Evolutionary conservation across 2,888 invertebrate species (phyloP).

Genomic region (Hirtodrosophila cameraria): DNA sequence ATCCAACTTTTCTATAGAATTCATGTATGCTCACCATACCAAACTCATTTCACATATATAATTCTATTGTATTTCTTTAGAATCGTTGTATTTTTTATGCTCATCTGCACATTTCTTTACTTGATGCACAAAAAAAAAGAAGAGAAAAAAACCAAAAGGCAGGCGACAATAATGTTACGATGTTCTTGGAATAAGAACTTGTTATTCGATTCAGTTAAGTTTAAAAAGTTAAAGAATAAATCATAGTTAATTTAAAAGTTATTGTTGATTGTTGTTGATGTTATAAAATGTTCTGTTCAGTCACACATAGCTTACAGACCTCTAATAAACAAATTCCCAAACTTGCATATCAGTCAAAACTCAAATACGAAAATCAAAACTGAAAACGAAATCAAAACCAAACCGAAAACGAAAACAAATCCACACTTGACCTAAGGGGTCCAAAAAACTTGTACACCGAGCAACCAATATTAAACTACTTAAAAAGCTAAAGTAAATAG

Average conservation of each 20-base stretch:
- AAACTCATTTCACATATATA: slow-evolving; percentile 5
- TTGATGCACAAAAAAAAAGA: slow-evolving; percentile 34
- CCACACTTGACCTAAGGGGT: slow-evolving; percentile 55
- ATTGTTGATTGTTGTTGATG: slow-evolving; percentile 66
- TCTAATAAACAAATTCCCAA: slow-evolving; percentile 1
- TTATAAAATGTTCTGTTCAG: slow-evolving; percentile 26
- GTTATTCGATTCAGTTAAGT: slow-evolving; percentile 59
- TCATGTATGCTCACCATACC: slow-evolving; percentile 13
- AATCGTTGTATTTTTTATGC: slow-evolving; percentile 34
- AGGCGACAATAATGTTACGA: slow-evolving; percentile 72
- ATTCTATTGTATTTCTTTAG: too few relatives aligned
- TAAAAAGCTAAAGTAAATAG: slow-evolving; percentile 38
- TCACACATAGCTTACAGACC: slow-evolving; percentile 1
- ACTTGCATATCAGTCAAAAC: slow-evolving; percentile 32
- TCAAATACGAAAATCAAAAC: background rate
- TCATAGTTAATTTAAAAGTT: slow-evolving; percentile 51
- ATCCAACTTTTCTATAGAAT: background rate
- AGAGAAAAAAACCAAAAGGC: slow-evolving; percentile 48
- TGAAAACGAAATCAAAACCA: slow-evolving; percentile 14
- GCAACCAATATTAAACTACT: slow-evolving; percentile 27
- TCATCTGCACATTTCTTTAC: slow-evolving; percentile 40
- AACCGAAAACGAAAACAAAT: slow-evolving; percentile 10
- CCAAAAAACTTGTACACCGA: slow-evolving; percentile 72
- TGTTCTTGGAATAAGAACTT: slow-evolving; percentile 56
- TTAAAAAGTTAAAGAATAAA: slow-evolving; percentile 40